Conservation (phyloP, 1,140 invertebrate species). For the Hycleus cichorii region DNA sequence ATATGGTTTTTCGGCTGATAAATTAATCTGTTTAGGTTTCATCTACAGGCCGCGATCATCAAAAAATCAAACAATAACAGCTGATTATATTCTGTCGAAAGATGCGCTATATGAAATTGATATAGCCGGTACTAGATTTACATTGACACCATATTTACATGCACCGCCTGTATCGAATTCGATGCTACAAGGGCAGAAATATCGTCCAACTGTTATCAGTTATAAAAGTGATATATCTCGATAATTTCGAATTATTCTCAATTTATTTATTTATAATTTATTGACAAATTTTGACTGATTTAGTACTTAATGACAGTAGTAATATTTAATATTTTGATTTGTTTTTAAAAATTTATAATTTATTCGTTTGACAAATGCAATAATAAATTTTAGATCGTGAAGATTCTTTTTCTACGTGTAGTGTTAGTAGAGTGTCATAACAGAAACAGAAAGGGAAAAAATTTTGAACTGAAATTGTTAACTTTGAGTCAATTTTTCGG, state of each 20-base stretch:
- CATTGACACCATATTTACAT: constrained; percentile 54
- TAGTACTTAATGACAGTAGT: too few species aligned
- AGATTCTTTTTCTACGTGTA: too few species aligned
- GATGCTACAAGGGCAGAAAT: constrained; percentile 23
- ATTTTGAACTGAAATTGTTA: too few species aligned
- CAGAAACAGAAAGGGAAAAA: too few species aligned
- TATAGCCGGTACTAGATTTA: constrained; percentile 55
- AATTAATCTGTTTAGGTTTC: constrained; percentile 59
- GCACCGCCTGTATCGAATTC: constrained; percentile 43
- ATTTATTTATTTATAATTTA: too few species aligned
- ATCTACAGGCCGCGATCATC: constrained; percentile 46
- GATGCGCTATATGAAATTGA: constrained; percentile 58
- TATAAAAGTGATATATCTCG: constrained; percentile 20
- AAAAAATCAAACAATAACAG: constrained; percentile 45
- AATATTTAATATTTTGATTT: background rate
- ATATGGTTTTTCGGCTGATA: constrained; percentile 58
- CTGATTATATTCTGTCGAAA: constrained; percentile 55
- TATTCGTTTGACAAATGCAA: too few species aligned
- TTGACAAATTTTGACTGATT: too few species aligned
- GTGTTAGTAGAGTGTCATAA: too few species aligned
- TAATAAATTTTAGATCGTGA: too few species aligned
- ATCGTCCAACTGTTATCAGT: constrained; percentile 34
- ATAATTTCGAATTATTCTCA: background rate
- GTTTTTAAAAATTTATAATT: background rate
- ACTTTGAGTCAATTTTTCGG: background rate